Base-by-base conservation (phyloP, 1,140 invertebrate species). In the Cephus cinctus region DNA sequence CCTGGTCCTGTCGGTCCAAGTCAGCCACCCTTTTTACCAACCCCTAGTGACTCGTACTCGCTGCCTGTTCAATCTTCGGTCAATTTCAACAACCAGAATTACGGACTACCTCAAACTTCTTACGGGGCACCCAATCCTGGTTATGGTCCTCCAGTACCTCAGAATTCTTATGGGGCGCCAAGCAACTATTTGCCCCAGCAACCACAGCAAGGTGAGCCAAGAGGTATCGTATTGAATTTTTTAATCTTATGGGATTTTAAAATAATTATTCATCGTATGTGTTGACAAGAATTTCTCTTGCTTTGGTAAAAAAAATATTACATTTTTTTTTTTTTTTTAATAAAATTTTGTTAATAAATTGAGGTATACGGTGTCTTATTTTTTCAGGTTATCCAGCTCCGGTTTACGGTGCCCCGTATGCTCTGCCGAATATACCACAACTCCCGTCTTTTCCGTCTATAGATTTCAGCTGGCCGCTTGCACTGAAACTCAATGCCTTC, bases 401-500 rank as follows among this genome's bases (percentile, higher is more conserved):
- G 41, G 30, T 61, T 19, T 65, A 67, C 41, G 66, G 79, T 18
- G 62, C 78, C 0, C 81, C 80, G 0, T 80, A 82, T 52, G 79
- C 73, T 4, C 74, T 77, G n/a, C 70, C 76, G 1, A 80, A 78
- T 5, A 75, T 83, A 2, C 79, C 81, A 20, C 82, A 84, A 51
- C 63, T 86, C 0, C 78, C 83, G 6, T 75, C 59, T 4, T 11
- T 73, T 2, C 65, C 73, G 2, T 47, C 54, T 0, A 56, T 73
- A 11, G 63, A 70, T 11, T 47, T 75, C 2, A 56, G 60, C 2
- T 71, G 67, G 67, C 71, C 73, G 3, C 59, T 73, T 14, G 63
- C 66, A 0, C 42, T 84, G 4, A 88, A 88, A 72, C 57, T 88
- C n/a, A 84, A 85, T 58, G 76, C 87, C 4, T 76, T 86, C 31